Base-by-base conservation (phyloP, 2,888 invertebrate genomes). In the Biston betularia region DNA sequence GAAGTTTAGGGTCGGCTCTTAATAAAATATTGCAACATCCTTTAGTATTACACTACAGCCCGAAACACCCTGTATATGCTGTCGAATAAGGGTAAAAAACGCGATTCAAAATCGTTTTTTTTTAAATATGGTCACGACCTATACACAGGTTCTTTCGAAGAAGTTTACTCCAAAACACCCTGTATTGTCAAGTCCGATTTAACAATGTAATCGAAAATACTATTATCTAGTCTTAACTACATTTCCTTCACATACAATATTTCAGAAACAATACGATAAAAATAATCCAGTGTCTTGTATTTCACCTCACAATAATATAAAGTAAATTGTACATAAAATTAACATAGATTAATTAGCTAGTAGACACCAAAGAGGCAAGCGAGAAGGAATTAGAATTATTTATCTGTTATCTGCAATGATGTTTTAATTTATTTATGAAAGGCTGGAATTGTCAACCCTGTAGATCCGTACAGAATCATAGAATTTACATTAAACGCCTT, bases 341-440 rank as follows among this genome's bases (percentile, higher is more conserved):
- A 78, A 78, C 74, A 70, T 74, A 82, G 75, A 80, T 70, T 84
- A 81, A 79, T 88, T 92, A 93, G 93, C 93, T 93, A 93, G 93
- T 93, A 92, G 89, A 93, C 84, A 93, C 93, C 93, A 93, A 93
- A 93, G 93, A 93, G 89, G 93, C 88, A 84, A 86, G 84, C 83
- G 80, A 85, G 79, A 75, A 82, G 75, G 80, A 84, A 83, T 84
- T 88, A 87, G 82, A 88, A 80, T 79, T 91, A 90, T 92, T 89
- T 92, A 90, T 88, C 87, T 93, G 93, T 93, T 93, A 89, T 85
- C 78, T 82, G 87, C 85, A 89, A 85, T 88, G 86, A 90, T 90
- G 90, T 92, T 90, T n/a, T 90, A 89, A 91, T 89, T 91, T 92
- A 93, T 93, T 92, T 85, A 82, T 81, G 78, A 58, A 75, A 76